phyloP scores from a whole-genome alignment of 2,113 vertebrate species.

The Dendropsophus ebraccatus region DNA sequence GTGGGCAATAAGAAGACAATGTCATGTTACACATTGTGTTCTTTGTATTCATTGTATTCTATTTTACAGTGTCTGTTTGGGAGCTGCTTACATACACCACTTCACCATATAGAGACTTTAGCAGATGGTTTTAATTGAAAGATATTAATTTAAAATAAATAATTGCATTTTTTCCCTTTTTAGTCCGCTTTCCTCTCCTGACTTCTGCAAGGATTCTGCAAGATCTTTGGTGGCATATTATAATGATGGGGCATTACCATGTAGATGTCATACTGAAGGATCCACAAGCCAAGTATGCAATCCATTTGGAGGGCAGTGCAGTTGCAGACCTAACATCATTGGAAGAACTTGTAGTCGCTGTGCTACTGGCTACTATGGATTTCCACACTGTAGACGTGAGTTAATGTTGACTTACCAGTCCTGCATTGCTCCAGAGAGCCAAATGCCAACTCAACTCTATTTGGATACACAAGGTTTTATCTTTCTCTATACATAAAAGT shows the following conservation, averaged over 20 bases:
- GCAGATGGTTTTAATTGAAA: background rate
- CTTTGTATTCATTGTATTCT: too few species aligned
- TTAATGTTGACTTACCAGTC: slow-evolving; percentile 34
- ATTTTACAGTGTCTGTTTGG: too few species aligned
- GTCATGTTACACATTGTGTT: too few species aligned
- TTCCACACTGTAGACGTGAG: slow-evolving; percentile 90
- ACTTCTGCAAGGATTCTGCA: slow-evolving; percentile 83
- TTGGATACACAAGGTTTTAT: too few species aligned
- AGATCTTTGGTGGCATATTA: slow-evolving; percentile 85
- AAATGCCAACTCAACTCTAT: background rate
- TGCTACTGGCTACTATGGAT: slow-evolving; percentile 84
- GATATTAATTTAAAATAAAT: background rate
- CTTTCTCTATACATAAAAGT: too few species aligned
- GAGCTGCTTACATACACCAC: too few species aligned
- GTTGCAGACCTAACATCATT: slow-evolving; percentile 78
- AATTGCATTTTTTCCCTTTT: slow-evolving; percentile 31
- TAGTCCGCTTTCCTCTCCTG: slow-evolving; percentile 75
- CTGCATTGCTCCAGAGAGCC: too few species aligned
- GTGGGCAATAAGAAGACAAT: too few species aligned
- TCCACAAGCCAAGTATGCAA: slow-evolving; percentile 72
- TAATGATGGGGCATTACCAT: slow-evolving; percentile 84
- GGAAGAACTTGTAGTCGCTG: slow-evolving; percentile 86
- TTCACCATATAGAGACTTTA: background rate
- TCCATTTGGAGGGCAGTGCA: slow-evolving; percentile 85
- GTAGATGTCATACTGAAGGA: slow-evolving; percentile 79